Conservation (phyloP, 2,888 invertebrate species). For the Gibbula magus region DNA sequence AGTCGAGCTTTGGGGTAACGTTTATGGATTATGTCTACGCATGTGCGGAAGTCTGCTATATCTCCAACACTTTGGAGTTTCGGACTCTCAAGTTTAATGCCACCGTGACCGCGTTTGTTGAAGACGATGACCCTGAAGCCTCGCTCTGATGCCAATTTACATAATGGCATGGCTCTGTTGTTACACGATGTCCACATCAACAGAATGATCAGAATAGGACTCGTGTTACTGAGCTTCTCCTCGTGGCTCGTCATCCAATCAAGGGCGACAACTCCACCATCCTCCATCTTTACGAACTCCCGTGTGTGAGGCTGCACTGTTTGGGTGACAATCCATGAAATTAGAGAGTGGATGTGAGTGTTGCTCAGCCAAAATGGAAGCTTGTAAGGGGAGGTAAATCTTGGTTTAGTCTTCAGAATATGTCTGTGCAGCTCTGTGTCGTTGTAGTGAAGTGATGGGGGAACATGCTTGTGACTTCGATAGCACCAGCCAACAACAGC, state of each 20-base stretch:
- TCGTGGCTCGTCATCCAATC: constrained; percentile 59
- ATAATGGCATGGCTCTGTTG: constrained; percentile 46
- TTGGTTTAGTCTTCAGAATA: constrained; percentile 54
- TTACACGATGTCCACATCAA: constrained; percentile 62
- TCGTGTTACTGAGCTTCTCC: constrained; percentile 19
- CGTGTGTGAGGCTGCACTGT: constrained; percentile 45
- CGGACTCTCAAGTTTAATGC: constrained; percentile 63
- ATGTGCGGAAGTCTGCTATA: constrained; percentile 66
- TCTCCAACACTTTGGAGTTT: constrained; percentile 65
- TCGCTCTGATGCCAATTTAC: constrained; percentile 51
- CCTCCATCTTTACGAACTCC: constrained; percentile 66
- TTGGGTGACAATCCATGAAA: constrained; percentile 47
- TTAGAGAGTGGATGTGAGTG: constrained; percentile 61
- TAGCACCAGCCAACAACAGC: too few species aligned
- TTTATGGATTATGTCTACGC: constrained; percentile 59
- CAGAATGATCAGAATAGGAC: constrained; percentile 57
- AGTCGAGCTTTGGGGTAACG: constrained; percentile 55
- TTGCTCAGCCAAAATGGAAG: constrained; percentile 61
- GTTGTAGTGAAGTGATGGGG: constrained; percentile 65
- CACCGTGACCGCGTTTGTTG: constrained; percentile 66
- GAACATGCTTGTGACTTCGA: constrained; percentile 36
- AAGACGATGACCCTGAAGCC: constrained; percentile 67
- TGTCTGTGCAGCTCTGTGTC: constrained; percentile 54
- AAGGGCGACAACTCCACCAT: constrained; percentile 66
- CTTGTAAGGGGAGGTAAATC: constrained; percentile 43